A percentile compares a stretch with the other conserved stretches of the same genome.
These are phyloP conservation scores for Cichladusa arquata DNA, from an alignment of 2,113 vertebrate genomes.

Conservation along the genomic window DNA sequence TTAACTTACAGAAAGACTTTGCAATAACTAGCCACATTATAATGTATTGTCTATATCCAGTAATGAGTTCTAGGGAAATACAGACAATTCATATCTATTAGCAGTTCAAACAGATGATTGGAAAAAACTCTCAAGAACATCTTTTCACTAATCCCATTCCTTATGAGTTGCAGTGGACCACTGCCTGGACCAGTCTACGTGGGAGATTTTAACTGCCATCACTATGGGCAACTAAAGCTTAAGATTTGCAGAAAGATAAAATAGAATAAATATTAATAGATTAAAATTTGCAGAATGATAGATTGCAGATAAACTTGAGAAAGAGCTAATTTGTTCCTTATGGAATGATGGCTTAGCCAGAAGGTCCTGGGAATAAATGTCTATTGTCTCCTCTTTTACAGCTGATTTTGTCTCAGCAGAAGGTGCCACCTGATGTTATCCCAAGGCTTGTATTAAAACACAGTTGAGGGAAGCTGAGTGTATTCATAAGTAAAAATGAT, in stretches of 20 bases:
- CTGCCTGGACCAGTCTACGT: background rate
- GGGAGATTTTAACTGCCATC: background rate
- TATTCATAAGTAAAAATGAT: background rate
- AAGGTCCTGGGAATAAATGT: background rate
- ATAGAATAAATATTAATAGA: background rate
- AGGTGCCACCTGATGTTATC: background rate
- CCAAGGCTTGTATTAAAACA: background rate
- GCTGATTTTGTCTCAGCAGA: background rate
- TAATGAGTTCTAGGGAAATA: background rate
- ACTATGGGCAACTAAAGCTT: background rate
- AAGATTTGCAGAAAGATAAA: background rate
- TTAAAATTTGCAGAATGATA: background rate
- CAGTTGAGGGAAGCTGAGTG: background rate
- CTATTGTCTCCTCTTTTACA: background rate
- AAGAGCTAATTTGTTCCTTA: background rate
- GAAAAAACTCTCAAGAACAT: background rate
- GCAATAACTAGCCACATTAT: background rate
- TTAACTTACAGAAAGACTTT: background rate
- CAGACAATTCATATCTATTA: background rate
- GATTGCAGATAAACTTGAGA: background rate
- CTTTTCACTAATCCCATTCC: background rate
- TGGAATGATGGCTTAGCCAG: background rate
- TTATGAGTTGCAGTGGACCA: background rate
- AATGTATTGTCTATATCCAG: background rate
- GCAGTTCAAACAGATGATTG: background rate